Conservation (phyloP, 2,888 invertebrate species). For the Apamea epomidion region DNA sequence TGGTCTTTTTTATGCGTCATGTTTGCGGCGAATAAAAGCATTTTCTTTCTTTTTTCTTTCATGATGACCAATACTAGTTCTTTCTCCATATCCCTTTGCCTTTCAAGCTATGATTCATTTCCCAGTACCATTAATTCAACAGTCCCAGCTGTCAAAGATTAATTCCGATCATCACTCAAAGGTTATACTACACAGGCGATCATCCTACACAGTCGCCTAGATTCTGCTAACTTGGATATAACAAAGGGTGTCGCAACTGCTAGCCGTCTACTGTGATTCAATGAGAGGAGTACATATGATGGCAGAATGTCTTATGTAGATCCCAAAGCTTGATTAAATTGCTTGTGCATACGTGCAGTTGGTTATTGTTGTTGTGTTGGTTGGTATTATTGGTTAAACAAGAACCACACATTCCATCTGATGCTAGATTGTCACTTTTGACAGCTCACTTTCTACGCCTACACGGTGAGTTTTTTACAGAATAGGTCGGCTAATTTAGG, state of each 20-base stretch:
- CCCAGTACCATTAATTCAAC: constrained; percentile 14
- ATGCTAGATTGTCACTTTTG: not conserved
- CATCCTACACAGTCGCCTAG: constrained; percentile 66
- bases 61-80: not conserved
- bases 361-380: not conserved
- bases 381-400: too few species aligned
- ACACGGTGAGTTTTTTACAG: too few species aligned
- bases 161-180: constrained; percentile 47
- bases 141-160: constrained; percentile 30
- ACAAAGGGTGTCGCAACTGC: constrained; percentile 62
- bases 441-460: too few species aligned
- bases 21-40: too few species aligned
- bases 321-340: not conserved
- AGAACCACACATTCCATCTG: too few species aligned
- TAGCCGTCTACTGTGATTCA: constrained; percentile 53
- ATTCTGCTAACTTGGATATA: constrained; percentile 54
- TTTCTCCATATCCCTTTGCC: not conserved
- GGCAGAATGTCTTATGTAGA: not conserved
- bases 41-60: too few species aligned
- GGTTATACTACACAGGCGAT: constrained; percentile 40
- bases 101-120: constrained; percentile 28
- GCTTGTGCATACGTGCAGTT: not conserved
- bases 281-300: constrained; percentile 42
- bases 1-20: too few species aligned
- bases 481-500: not conserved